Base-by-base conservation (phyloP, 2,797 vertebrate genomes). In the Dendrocincla tyrannina region DNA sequence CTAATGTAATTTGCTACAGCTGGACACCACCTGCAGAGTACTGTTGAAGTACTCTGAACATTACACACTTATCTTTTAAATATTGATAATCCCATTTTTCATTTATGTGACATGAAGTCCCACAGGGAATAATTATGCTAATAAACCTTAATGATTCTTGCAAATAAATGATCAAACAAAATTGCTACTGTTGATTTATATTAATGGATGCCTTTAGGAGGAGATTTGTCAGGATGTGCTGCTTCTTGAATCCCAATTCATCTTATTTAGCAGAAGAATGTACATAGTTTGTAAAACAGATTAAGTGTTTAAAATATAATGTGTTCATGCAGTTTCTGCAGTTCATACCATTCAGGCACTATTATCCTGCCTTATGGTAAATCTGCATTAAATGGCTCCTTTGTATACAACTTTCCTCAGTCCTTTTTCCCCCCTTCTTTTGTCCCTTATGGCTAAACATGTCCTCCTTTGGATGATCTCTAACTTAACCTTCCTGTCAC, bases 91-190 rank as follows among this genome's bases (percentile, higher is more conserved):
- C 97, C 93, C 96, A 98, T 98, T 98, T 98, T 98, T 98, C 98
- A 98, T 98, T 98, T 98, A 89, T 94, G 94, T 94, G 97, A 98
- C 98, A 97, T 93, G 91, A 97, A 97, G 94, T 97, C 98, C 98
- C 98, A 97, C 95, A 97, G 98, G 98, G 98, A 98, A 98, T 98
- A 98, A 98, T 98, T 98, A 98, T 98, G 98, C 97, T 98, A 98
- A 98, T 98, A 98, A 98, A 96, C 97, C 97, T 98, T 98, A 98
- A 98, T 98, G 98, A 98, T 98, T 98, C 98, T 97, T 96, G 97
- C 97, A 98, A 98, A 98, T 98, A 98, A 98, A 98, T 98, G 98
- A 98, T 98, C 98, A 98, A 98, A 98, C 96, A 97, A 98, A 98
- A 98, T 98, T 97, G 98, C 98, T 97, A 96, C 97, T 97, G 97